Conservation (phyloP, 2,113 vertebrate species). For the Ascaphus truei region DNA sequence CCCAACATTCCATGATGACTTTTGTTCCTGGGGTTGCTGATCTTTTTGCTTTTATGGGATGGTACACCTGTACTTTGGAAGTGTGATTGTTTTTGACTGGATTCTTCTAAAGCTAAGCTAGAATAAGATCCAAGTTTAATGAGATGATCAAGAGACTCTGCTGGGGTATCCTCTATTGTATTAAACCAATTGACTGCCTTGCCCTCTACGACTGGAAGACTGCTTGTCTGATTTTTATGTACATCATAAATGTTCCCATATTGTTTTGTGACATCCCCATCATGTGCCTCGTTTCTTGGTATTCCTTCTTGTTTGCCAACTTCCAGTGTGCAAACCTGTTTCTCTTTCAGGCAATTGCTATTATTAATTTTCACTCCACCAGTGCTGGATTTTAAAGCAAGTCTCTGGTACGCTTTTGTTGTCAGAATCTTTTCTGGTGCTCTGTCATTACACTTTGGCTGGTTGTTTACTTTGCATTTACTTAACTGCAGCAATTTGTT, state of each 20-base stretch:
- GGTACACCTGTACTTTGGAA: neutral
- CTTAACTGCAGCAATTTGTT: slow-evolving; percentile 72
- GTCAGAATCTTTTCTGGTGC: slow-evolving; percentile 34
- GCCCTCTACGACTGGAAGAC: neutral
- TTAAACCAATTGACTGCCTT: slow-evolving; percentile 24
- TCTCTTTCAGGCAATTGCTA: slow-evolving; percentile 40
- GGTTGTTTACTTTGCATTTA: slow-evolving; percentile 49
- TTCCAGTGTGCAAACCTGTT: slow-evolving; percentile 25
- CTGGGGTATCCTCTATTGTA: neutral
- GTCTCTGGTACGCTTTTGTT: slow-evolving; percentile 35
- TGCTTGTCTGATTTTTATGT: slow-evolving; percentile 19
- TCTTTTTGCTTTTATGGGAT: slow-evolving; percentile 45
- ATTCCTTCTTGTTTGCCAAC: slow-evolving; percentile 32
- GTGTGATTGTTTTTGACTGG: neutral
- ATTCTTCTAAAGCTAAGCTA: neutral
- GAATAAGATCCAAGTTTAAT: neutral
- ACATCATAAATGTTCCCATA: slow-evolving; percentile 18
- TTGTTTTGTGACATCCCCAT: slow-evolving; percentile 44
- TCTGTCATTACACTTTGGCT: slow-evolving; percentile 34
- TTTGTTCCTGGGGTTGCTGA: slow-evolving; percentile 31
- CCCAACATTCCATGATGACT: slow-evolving; percentile 40
- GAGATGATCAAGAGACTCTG: neutral
- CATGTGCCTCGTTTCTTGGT: slow-evolving; percentile 3
- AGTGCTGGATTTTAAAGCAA: slow-evolving; percentile 32
- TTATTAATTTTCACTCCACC: slow-evolving; percentile 45